Percentiles rank a stretch among this genome's conserved stretches.
Evolutionary conservation across 2,888 invertebrate species (phyloP).

Genomic region (Lagria hirta): DNA sequence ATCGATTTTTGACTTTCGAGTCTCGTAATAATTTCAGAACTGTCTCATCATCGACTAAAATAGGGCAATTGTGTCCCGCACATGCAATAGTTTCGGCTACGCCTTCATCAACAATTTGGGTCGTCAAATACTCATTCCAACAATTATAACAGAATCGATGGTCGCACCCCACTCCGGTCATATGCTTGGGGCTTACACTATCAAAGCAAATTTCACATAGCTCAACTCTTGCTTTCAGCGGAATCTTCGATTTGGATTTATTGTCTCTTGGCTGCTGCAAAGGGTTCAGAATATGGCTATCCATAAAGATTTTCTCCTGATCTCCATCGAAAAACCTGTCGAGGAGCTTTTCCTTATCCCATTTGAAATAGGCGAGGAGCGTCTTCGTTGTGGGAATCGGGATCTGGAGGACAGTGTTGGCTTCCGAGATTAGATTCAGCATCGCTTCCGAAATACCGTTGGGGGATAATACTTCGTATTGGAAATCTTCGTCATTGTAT

Average conservation of each 20-base stretch:
- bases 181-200: slow-evolving; percentile 79
- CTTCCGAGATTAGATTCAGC: slow-evolving; percentile 96
- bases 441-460: slow-evolving; percentile 97
- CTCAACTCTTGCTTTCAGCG: slow-evolving; percentile 77
- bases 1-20: slow-evolving; percentile 85
- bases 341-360: slow-evolving; percentile 99
- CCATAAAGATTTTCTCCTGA: slow-evolving; percentile 90
- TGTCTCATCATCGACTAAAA: slow-evolving; percentile 95
- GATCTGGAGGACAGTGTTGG: slow-evolving; percentile 92
- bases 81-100: slow-evolving; percentile 96
- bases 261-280: slow-evolving; percentile 71
- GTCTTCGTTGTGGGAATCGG: slow-evolving; percentile 89
- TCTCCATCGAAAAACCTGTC: slow-evolving; percentile 96
- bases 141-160: slow-evolving; percentile 95
- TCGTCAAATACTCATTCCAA: slow-evolving; percentile 97
- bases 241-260: slow-evolving; percentile 69
- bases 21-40: slow-evolving; percentile 91
- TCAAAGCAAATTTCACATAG: slow-evolving; percentile 95
- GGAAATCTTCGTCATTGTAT: slow-evolving; percentile 86
- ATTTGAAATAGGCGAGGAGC: slow-evolving; percentile 95
- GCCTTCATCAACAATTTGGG: slow-evolving; percentile 98
- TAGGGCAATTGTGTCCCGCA: slow-evolving; percentile 95
- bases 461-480: slow-evolving; percentile 91
- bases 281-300: slow-evolving; percentile 95
- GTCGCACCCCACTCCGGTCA: slow-evolving; percentile 95